A percentile compares a stretch with the other conserved stretches of the same genome.
Conservation (phyloP, 1,140 invertebrate genomes). For the Hylyphantes graminicola region DNA sequence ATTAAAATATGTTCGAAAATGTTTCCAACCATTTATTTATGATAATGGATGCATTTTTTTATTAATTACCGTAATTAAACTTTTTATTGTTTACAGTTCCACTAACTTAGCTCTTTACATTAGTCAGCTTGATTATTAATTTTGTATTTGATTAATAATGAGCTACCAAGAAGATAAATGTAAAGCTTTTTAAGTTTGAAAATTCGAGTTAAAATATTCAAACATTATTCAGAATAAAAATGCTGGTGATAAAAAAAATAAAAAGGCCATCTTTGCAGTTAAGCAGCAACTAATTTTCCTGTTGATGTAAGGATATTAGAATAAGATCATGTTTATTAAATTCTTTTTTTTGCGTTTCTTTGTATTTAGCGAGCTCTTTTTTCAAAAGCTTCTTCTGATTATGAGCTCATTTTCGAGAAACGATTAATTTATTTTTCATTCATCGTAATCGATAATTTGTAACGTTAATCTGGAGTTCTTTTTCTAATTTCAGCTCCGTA, state of each 20-base stretch:
- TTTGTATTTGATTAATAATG: not conserved
- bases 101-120: not conserved
- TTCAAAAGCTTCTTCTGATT: not conserved
- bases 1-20: not conserved
- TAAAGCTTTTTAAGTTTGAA: not conserved
- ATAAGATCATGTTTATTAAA: not conserved
- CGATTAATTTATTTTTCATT: constrained; percentile 1
- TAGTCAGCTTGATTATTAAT: not conserved
- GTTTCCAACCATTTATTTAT: not conserved
- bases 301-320: not conserved
- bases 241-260: no score
- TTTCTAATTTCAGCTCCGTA: not conserved
- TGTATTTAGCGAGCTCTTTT: no score
- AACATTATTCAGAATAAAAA: no score
- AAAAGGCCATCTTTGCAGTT: not conserved
- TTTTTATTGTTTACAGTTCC: not conserved
- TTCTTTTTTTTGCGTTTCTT: not conserved
- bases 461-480: not conserved
- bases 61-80: constrained; percentile 2
- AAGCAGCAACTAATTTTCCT: not conserved
- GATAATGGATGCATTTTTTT: not conserved
- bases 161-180: not conserved
- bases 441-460: constrained; percentile 4
- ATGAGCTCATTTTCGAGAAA: not conserved
- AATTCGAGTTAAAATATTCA: no score